Percentiles rank a stretch among this genome's conserved stretches.
Conservation (phyloP, 2,797 vertebrate genomes). For the Oryzias dopingdopingensis region DNA sequence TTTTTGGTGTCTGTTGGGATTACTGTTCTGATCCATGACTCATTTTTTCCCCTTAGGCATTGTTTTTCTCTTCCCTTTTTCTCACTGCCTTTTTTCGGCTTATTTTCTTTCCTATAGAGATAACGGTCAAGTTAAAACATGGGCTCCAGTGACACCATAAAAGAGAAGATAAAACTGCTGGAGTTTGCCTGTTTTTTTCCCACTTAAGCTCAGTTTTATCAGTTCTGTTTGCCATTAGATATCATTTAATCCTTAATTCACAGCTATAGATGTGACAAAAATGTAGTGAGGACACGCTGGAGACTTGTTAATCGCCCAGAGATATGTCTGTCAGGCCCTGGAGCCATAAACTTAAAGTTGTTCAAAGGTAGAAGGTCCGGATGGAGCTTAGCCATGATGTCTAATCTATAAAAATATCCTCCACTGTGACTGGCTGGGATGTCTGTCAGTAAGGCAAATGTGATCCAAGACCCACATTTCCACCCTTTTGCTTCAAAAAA, state of each 20-base stretch:
- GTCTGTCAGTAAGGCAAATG: slow-evolving; percentile 18
- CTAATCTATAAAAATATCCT: slow-evolving; percentile 12
- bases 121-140: background rate
- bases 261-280: background rate
- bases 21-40: background rate
- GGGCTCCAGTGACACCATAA: background rate
- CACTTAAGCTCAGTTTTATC: background rate
- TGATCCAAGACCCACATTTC: too few relatives aligned
- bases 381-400: slow-evolving; percentile 16
- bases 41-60: background rate
- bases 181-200: background rate
- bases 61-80: background rate
- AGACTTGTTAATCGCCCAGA: slow-evolving; percentile 8
- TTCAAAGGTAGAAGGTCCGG: slow-evolving; percentile 12
- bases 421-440: slow-evolving; percentile 3
- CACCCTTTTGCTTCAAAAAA: too few relatives aligned
- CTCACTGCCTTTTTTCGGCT: background rate
- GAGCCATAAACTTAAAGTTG: slow-evolving; percentile 8
- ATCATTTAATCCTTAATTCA: slow-evolving; percentile 5
- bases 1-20: background rate
- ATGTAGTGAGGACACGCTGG: slow-evolving; percentile 1
- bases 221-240: background rate
- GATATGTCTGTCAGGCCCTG: slow-evolving; percentile 6
- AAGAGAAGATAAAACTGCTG: background rate
- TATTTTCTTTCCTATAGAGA: background rate